Evolutionary conservation across 1,140 invertebrate genomes (phyloP).

Genomic region (Bradysia coprophila): DNA sequence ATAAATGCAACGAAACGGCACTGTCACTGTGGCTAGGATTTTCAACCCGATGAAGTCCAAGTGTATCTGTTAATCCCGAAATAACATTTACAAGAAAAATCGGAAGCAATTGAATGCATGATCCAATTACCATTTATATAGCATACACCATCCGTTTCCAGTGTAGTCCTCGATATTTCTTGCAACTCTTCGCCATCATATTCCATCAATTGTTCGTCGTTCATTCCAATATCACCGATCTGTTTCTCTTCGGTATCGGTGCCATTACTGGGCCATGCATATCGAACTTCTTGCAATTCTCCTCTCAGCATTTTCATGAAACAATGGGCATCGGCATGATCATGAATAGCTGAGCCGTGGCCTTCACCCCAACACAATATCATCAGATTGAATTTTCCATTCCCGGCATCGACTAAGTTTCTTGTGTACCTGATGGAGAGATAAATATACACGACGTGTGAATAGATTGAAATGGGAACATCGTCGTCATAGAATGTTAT

Average conservation of each 20-base stretch:
- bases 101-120: neutral
- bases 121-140: conserved; percentile 81
- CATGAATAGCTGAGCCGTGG: conserved; percentile 87
- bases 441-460: neutral
- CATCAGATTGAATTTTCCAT: conserved; percentile 97
- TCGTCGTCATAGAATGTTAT: too few relatives aligned
- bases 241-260: conserved; percentile 3
- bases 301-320: conserved; percentile 86
- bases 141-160: conserved; percentile 61
- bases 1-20: conserved; percentile 87
- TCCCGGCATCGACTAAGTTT: conserved; percentile 84
- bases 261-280: conserved; percentile 12
- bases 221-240: conserved; percentile 3
- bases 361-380: conserved; percentile 93
- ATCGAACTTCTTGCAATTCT: conserved; percentile 43
- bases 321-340: conserved; percentile 91
- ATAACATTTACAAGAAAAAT: conserved; percentile 1
- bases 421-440: conserved; percentile 58
- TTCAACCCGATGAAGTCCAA: conserved; percentile 91
- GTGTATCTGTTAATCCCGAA: conserved; percentile 45
- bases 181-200: conserved; percentile 23
- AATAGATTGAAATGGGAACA: too few relatives aligned
- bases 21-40: conserved; percentile 77
- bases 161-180: conserved; percentile 38
- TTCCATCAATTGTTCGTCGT: conserved; percentile 1